These are phyloP conservation scores for Polyommatus icarus DNA, from an alignment of 2,888 invertebrate species.

Conservation along the genomic window DNA sequence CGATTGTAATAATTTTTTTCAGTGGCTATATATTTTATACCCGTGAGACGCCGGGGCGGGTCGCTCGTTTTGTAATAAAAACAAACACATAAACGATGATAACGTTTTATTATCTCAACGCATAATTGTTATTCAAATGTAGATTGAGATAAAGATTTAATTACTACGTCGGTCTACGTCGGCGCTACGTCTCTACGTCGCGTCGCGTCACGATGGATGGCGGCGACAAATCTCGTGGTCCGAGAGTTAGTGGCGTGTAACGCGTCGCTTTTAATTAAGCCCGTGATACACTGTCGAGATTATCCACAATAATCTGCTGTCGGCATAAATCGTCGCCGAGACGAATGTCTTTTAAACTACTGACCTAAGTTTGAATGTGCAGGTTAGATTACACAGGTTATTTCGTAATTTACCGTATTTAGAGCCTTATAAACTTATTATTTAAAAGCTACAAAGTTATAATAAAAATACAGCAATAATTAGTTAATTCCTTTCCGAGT, in stretches of 20 bases:
- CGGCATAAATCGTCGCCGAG: background rate
- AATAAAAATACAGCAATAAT: too few species aligned
- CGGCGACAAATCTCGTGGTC: constrained; percentile 60
- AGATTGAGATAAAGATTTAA: background rate
- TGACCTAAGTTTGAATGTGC: background rate
- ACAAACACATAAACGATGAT: background rate
- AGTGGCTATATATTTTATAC: too few species aligned
- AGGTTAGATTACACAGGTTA: too few species aligned
- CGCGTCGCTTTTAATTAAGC: constrained; percentile 34
- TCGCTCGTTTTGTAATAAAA: background rate
- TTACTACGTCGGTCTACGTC: constrained; percentile 11
- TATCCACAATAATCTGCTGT: constrained; percentile 9
- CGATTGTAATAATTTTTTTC: too few species aligned
- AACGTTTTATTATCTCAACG: background rate
- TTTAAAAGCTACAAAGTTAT: too few species aligned
- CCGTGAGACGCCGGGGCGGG: too few species aligned
- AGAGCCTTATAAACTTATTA: too few species aligned
- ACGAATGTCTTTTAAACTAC: background rate
- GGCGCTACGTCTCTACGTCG: constrained; percentile 55
- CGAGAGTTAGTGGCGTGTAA: constrained; percentile 59
- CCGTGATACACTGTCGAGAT: constrained; percentile 13
- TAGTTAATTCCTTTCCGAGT: too few species aligned
- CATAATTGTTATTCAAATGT: constrained; percentile 20
- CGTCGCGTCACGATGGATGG: constrained; percentile 65
- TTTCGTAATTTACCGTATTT: too few species aligned